Conservation (phyloP, 1,140 invertebrate species). For the Pygmarrhopalites habei region DNA sequence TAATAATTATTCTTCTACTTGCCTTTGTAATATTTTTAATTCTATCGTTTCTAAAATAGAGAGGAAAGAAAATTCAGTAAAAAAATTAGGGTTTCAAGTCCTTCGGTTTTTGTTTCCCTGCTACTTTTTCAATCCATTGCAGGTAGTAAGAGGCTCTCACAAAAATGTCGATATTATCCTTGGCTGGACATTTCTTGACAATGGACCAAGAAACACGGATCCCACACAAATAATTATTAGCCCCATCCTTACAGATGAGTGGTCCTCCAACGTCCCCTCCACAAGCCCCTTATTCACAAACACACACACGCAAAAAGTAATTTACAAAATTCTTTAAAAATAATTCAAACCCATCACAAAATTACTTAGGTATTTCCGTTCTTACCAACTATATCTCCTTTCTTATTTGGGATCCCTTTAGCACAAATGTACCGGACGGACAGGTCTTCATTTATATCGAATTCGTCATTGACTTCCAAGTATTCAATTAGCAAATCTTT, state of each 20-base stretch:
- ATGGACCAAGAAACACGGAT: background rate
- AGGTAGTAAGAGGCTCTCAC: background rate
- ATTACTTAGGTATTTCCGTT: too few relatives aligned
- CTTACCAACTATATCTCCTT: too few relatives aligned
- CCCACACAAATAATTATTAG: background rate
- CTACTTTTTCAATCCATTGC: background rate
- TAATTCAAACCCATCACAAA: too few relatives aligned
- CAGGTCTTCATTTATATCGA: background rate
- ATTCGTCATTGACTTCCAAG: background rate
- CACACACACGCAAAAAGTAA: too few relatives aligned
- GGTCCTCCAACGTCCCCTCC: conserved; percentile 4
- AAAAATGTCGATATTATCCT: background rate
- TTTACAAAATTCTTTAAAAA: too few relatives aligned
- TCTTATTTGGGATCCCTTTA: too few relatives aligned
- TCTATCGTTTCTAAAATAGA: too few relatives aligned
- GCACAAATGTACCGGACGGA: background rate
- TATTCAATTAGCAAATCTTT: background rate
- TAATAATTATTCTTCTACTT: too few relatives aligned
- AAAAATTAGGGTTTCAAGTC: background rate
- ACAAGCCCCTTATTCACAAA: conserved; percentile 1
- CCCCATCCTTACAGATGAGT: background rate
- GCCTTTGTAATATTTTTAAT: too few relatives aligned
- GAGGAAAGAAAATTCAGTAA: too few relatives aligned
- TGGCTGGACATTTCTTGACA: background rate
- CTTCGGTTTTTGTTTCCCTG: background rate